Evolutionary conservation across 1,140 invertebrate genomes (phyloP).

Genomic region (Danaus plexippus): DNA sequence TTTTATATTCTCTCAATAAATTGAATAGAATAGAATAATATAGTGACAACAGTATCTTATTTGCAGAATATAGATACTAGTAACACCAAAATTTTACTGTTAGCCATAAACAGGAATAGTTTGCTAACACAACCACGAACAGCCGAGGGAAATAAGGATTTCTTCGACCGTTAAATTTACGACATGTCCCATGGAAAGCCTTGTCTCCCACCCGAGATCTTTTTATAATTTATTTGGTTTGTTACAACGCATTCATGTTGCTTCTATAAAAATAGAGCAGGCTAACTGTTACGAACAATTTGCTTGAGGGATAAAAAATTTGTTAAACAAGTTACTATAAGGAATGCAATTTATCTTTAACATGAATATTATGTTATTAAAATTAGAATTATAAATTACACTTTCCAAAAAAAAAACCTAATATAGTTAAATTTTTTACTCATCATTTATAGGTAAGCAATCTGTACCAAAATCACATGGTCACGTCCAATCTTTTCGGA

Average conservation of each 20-base stretch:
- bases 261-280: conserved; percentile 27
- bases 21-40: too few relatives aligned
- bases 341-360: too few relatives aligned
- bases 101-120: conserved; percentile 54
- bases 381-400: too few relatives aligned
- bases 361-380: too few relatives aligned
- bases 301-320: too few relatives aligned
- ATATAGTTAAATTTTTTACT: too few relatives aligned
- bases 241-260: conserved; percentile 49
- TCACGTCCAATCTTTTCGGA: conserved; percentile 64
- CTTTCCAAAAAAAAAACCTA: too few relatives aligned
- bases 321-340: too few relatives aligned
- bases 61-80: background rate
- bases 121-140: conserved; percentile 55
- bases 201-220: conserved; percentile 54
- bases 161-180: conserved; percentile 69
- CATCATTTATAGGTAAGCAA: conserved; percentile 3
- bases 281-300: too few relatives aligned
- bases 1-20: too few relatives aligned
- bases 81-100: conserved; percentile 36
- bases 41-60: too few relatives aligned
- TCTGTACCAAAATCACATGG: conserved; percentile 44
- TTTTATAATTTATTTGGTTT: conserved; percentile 70
- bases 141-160: conserved; percentile 61
- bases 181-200: conserved; percentile 62